Evolutionary conservation across 1,140 invertebrate genomes (phyloP).

Genomic region (Himalopsyche phryganea): DNA sequence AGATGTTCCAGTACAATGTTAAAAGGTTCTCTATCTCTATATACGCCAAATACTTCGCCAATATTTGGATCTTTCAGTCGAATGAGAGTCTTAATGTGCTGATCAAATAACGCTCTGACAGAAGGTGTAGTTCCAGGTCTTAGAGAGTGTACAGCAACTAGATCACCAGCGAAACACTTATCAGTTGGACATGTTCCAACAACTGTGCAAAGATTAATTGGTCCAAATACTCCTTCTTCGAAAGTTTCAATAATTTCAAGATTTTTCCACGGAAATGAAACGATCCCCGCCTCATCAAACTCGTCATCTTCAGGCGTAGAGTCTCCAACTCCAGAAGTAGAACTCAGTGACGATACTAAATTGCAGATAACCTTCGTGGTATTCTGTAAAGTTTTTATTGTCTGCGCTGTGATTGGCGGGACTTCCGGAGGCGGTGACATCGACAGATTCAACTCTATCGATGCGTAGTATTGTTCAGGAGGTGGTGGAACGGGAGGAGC

Average conservation of each 20-base stretch:
- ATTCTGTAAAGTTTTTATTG: constrained; percentile 16
- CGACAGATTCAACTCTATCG: constrained; percentile 43
- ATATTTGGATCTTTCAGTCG: constrained; percentile 76
- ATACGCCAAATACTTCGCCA: constrained; percentile 72
- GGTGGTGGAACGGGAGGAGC: constrained; percentile 67
- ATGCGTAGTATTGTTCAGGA: constrained; percentile 72
- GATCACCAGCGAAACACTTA: constrained; percentile 40
- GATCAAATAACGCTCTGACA: constrained; percentile 56
- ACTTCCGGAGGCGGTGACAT: constrained; percentile 3
- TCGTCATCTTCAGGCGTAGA: constrained; percentile 5
- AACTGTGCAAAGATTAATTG: constrained; percentile 13
- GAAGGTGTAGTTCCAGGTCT: constrained; percentile 44
- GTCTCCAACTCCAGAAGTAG: constrained; percentile 3
- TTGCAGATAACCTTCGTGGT: not conserved
- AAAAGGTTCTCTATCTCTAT: constrained; percentile 69
- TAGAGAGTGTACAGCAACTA: constrained; percentile 65
- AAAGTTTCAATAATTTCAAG: constrained; percentile 14
- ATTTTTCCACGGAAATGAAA: constrained; percentile 9
- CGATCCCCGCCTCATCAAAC: not conserved
- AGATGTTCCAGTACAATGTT: constrained; percentile 66
- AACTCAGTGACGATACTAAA: not conserved
- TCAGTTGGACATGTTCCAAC: not conserved
- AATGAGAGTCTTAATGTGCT: constrained; percentile 70
- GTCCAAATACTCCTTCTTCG: constrained; percentile 17
- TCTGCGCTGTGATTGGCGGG: constrained; percentile 15